Evolutionary conservation across 2,888 invertebrate species (phyloP).

Genomic region (Acronicta psi): DNA sequence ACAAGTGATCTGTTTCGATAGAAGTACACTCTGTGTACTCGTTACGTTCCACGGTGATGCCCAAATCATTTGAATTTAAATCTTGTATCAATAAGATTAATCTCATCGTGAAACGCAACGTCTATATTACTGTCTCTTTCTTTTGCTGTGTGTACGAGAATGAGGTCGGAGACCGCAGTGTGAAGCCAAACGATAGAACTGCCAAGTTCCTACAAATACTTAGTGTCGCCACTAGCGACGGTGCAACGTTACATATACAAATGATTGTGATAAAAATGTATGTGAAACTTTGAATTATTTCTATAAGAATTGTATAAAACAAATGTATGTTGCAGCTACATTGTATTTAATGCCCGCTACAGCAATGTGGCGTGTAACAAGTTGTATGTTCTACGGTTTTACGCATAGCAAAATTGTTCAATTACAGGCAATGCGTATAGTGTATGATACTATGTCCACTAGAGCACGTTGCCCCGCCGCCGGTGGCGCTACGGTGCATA

Average conservation of each 20-base stretch:
- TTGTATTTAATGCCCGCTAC: constrained; percentile 23
- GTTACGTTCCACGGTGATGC: constrained; percentile 8
- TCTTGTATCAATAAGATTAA: background rate
- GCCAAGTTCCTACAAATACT: constrained; percentile 55
- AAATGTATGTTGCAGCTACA: constrained; percentile 13
- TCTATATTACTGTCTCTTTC: constrained; percentile 31
- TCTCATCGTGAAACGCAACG: constrained; percentile 13
- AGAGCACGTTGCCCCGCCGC: background rate
- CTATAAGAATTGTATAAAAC: constrained; percentile 3
- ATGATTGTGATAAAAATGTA: constrained; percentile 13
- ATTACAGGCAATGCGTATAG: constrained; percentile 5
- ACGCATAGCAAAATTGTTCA: constrained; percentile 3
- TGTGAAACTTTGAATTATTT: constrained; percentile 9
- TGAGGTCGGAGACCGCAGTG: constrained; percentile 34
- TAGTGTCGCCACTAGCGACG: constrained; percentile 26
- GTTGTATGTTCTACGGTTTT: background rate
- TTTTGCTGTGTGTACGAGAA: constrained; percentile 39
- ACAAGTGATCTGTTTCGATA: constrained; percentile 46
- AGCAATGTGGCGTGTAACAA: constrained; percentile 5
- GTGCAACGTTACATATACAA: constrained; percentile 12
- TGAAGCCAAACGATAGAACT: constrained; percentile 52
- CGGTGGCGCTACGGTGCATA: constrained; percentile 25
- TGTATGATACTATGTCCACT: background rate
- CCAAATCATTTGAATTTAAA: constrained; percentile 5
- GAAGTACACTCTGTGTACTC: constrained; percentile 17